Conservation (phyloP, 2,113 vertebrate species). For the Poicephalus gulielmi region DNA sequence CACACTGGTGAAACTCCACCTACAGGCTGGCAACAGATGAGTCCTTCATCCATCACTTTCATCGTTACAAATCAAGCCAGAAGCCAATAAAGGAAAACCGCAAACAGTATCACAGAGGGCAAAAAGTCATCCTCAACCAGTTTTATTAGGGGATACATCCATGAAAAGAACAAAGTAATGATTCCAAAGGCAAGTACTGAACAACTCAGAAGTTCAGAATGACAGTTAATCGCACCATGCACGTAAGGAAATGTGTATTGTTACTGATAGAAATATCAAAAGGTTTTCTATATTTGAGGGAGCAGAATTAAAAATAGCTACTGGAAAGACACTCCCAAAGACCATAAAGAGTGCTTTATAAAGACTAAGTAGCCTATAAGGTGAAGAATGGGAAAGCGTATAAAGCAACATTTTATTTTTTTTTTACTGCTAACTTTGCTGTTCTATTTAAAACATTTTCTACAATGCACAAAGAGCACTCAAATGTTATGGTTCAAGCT, state of each 20-base stretch:
- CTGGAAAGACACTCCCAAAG: background rate
- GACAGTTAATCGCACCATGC: background rate
- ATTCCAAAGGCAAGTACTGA: background rate
- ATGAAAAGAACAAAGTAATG: background rate
- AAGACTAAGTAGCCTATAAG: background rate
- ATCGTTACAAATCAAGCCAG: background rate
- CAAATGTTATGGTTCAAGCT: background rate
- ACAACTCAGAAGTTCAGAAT: background rate
- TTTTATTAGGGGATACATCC: background rate
- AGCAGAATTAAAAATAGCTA: background rate
- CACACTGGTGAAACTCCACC: background rate
- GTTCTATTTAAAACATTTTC: background rate
- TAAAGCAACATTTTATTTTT: background rate
- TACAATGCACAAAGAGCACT: background rate
- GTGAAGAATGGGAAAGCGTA: fast-evolving
- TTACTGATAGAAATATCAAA: background rate
- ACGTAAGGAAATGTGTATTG: background rate
- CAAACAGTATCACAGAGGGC: background rate
- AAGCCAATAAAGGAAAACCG: background rate
- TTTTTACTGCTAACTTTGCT: background rate
- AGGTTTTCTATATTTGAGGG: background rate
- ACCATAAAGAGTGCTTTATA: background rate
- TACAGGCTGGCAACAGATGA: background rate
- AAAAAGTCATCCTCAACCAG: background rate
- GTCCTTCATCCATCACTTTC: background rate